A percentile compares a stretch with the other conserved stretches of the same genome.
Evolutionary conservation across 2,888 invertebrate species (phyloP).

Genomic region (Protonemura montana): DNA sequence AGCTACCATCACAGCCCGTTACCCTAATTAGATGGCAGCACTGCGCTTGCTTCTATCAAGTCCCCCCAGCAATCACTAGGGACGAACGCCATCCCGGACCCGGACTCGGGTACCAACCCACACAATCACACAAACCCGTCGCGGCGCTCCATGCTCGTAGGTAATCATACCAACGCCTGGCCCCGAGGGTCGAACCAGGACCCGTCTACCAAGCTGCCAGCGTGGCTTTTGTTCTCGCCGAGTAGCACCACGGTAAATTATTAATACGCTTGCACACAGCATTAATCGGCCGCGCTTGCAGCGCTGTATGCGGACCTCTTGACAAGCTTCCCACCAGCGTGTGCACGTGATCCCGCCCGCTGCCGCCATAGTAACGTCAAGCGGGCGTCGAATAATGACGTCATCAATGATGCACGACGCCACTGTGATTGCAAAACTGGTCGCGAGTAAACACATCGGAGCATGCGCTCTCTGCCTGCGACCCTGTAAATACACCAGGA

Average conservation of each 20-base stretch:
- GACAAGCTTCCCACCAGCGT: background rate
- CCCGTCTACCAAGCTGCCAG: background rate
- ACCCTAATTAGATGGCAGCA: too few relatives aligned
- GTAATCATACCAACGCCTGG: background rate
- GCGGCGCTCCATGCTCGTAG: background rate
- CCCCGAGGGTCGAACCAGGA: background rate
- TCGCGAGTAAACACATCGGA: conserved; percentile 29
- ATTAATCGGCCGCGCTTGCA: conserved; percentile 28
- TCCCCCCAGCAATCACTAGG: too few relatives aligned
- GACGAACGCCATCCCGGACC: too few relatives aligned
- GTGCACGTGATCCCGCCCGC: background rate
- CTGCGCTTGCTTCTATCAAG: too few relatives aligned
- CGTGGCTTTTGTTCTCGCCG: conserved; percentile 19
- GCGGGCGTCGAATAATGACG: conserved; percentile 21
- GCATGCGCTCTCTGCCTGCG: background rate
- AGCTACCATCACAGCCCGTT: too few relatives aligned
- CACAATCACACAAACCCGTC: too few relatives aligned
- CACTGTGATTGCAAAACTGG: conserved; percentile 37
- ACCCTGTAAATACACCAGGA: conserved; percentile 14
- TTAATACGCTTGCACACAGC: conserved; percentile 36
- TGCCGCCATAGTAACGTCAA: too few relatives aligned
- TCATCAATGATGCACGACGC: conserved; percentile 24
- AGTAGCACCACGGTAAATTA: background rate
- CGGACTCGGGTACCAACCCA: too few relatives aligned
- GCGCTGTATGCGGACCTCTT: background rate